These are phyloP conservation scores for Scomber japonicus DNA, from an alignment of 2,113 vertebrate genomes.

Conservation along the genomic window DNA sequence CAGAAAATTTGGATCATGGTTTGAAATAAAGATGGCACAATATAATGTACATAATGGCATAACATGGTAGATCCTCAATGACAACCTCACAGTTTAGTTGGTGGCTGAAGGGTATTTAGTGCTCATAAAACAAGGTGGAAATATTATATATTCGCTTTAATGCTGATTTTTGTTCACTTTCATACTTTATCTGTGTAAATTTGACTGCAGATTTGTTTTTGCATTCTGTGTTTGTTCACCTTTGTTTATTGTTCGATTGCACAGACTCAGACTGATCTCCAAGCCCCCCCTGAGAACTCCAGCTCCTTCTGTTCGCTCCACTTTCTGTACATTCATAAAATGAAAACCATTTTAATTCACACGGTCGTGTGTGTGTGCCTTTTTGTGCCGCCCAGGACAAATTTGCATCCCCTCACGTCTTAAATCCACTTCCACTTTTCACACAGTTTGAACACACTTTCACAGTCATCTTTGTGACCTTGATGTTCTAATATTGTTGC, in stretches of 20 bases:
- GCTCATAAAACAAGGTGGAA: too few species aligned
- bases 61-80: neutral
- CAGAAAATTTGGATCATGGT: neutral
- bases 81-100: neutral
- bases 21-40: neutral
- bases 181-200: neutral
- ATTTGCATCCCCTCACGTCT: conserved; percentile 29
- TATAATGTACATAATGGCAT: neutral
- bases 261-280: conserved; percentile 6
- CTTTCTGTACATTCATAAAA: neutral
- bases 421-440: neutral
- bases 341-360: neutral
- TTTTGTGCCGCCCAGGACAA: neutral
- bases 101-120: neutral
- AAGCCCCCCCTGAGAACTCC: neutral
- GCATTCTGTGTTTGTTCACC: conserved; percentile 1
- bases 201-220: neutral
- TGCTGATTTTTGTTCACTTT: neutral
- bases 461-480: neutral
- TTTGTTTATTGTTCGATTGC: conserved; percentile 4
- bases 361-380: neutral
- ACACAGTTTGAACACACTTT: neutral
- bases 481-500: neutral
- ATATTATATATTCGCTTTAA: too few species aligned
- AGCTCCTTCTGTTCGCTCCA: neutral